Evolutionary conservation across 1,140 invertebrate genomes (phyloP), one percentile per base, ranked within the genome.

Genomic region (Pachypsylla venusta): DNA sequence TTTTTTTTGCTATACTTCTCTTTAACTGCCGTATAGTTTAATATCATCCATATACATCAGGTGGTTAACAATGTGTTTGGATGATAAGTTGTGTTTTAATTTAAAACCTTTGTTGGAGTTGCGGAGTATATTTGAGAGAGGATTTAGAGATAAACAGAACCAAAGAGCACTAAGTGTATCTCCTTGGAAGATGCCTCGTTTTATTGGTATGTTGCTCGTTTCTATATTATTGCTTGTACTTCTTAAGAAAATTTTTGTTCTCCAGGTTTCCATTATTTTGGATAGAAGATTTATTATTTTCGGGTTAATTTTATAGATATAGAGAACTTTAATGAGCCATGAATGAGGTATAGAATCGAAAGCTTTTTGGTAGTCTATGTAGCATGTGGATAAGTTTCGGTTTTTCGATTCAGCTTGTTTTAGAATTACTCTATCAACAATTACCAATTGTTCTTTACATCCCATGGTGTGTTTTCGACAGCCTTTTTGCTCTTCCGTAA

Each of bases 401-500:
- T 57, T 58, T 1, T 58, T 59, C 28, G 59, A 35, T 14, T 53
- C 59, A 10, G 59, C 63, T 16, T 64, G 57, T 19, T 61, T 56
- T 5, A 56, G 57, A 25, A 66, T 56, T 20, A 62, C 42, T 2
- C 42, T 30, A 27, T 66, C 64, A 22, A 65, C 63, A 0, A 62
- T 56, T n/a, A n/a, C n/a, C 7, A 64, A 35, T 57, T 64, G 64
- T 30, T 65, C 64, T 53, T 63, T 66, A 48, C 62, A 65, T 0
- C 64, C 65, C 42, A 57, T 42, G 25, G 60, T 30, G 1, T 56
- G 27, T 57, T 27, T 48, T n/a, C 59, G 25, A 28, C 67, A 67
- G 0, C 63, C 62, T 54, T 67, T 66, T 54, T 67, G 66, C 54
- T 66, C 59, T 59, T 62, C 55, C 24, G 61, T 24, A 28, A 67